A percentile compares a stretch with the other conserved stretches of the same genome.
Evolutionary conservation across 2,113 vertebrate genomes (phyloP).

Genomic region (Notarius lentiginosus): DNA sequence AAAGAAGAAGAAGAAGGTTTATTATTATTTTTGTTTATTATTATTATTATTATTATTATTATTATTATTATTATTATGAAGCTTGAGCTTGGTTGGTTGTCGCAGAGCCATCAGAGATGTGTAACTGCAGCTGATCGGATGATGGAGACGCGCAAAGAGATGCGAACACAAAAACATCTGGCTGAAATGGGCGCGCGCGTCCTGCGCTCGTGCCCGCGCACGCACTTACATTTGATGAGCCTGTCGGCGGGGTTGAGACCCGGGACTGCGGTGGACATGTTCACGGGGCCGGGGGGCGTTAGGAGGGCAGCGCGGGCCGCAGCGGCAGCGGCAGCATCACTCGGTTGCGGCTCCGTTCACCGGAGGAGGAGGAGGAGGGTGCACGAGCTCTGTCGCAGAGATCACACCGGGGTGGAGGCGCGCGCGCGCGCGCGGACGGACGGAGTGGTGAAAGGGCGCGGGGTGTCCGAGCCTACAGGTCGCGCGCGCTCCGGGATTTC

Average conservation of each 20-base stretch:
- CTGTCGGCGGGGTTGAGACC: slow-evolving; percentile 70
- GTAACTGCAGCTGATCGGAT: neutral
- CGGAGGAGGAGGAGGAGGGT: slow-evolving; percentile 46
- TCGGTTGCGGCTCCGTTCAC: slow-evolving; percentile 66
- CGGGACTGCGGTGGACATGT: slow-evolving; percentile 77
- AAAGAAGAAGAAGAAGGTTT: neutral
- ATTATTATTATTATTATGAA: too few relatives aligned
- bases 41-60: too few relatives aligned
- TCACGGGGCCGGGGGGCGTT: slow-evolving; percentile 62
- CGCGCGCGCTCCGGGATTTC: slow-evolving; percentile 61
- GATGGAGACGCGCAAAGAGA: neutral
- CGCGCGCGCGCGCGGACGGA: slow-evolving; percentile 24
- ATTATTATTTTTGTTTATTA: too few relatives aligned
- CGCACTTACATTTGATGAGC: slow-evolving; percentile 75
- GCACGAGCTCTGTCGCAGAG: neutral
- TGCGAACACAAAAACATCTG: neutral
- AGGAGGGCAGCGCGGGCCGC: slow-evolving; percentile 60
- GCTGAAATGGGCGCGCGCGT: neutral
- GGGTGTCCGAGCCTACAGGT: slow-evolving; percentile 38
- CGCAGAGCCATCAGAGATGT: neutral
- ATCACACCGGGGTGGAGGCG: neutral
- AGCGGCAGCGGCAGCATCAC: slow-evolving; percentile 65
- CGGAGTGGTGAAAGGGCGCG: slow-evolving; percentile 38
- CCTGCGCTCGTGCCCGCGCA: neutral
- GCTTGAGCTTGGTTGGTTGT: neutral